Percentiles rank a stretch among this genome's conserved stretches.
These are phyloP conservation scores for Eretmocerus hayati DNA, from an alignment of 2,888 invertebrate genomes.

Conservation along the genomic window DNA sequence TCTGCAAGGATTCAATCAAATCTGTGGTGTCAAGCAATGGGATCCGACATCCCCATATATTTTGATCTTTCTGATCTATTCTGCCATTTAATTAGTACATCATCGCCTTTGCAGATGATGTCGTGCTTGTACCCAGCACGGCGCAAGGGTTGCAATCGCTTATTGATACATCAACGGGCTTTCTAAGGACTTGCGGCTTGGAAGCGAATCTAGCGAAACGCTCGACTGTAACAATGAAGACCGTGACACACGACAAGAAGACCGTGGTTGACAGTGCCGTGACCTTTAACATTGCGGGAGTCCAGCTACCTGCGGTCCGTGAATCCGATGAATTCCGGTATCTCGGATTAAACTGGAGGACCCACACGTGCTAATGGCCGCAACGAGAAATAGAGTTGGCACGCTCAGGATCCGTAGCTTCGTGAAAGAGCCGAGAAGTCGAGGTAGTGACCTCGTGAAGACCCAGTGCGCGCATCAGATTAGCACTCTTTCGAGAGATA, in stretches of 20 bases:
- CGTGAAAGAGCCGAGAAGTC: too few relatives aligned
- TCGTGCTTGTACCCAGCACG: slow-evolving; percentile 15
- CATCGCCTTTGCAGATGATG: slow-evolving; percentile 26
- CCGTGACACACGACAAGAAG: slow-evolving; percentile 26
- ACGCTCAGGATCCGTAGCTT: too few relatives aligned
- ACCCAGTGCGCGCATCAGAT: too few relatives aligned
- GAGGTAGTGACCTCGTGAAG: too few relatives aligned
- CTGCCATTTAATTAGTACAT: slow-evolving; percentile 7
- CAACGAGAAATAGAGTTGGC: too few relatives aligned
- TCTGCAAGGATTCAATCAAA: slow-evolving; percentile 10
- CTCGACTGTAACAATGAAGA: slow-evolving; percentile 28
- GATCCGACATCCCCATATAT: slow-evolving; percentile 22
- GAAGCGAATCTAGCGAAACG: slow-evolving; percentile 31
- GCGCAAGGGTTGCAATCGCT: slow-evolving; percentile 24
- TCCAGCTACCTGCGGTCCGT: too few relatives aligned
- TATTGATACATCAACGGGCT: slow-evolving; percentile 2
- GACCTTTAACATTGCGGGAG: too few relatives aligned
- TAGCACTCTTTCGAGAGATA: too few relatives aligned
- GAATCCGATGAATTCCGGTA: too few relatives aligned
- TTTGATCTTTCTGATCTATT: slow-evolving; percentile 23
- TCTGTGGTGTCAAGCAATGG: slow-evolving; percentile 17
- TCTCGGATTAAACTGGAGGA: too few relatives aligned
- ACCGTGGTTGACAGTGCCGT: slow-evolving; percentile 13
- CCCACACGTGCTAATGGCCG: too few relatives aligned
- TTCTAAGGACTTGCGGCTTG: slow-evolving; percentile 25